Percentiles rank a stretch among this genome's conserved stretches.
Evolutionary conservation across 2,888 invertebrate genomes (phyloP).

Genomic region (Entomobrya multifasciata): DNA sequence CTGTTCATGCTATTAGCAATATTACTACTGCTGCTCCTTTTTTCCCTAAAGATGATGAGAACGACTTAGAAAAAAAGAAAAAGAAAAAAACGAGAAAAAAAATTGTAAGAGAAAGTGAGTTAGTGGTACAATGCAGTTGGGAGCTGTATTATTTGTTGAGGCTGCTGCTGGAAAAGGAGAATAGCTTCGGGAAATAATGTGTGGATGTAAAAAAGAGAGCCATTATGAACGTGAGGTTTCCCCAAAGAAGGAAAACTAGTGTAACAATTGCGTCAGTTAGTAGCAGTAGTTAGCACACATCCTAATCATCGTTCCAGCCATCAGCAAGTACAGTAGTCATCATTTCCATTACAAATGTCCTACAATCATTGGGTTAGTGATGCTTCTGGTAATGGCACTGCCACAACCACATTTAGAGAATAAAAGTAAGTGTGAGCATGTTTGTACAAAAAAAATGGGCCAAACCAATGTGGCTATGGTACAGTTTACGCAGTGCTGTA

Average conservation of each 20-base stretch:
- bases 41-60: no score
- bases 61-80: background rate
- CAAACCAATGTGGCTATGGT: background rate
- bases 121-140: constrained; percentile 61
- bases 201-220: background rate
- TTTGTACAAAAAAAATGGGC: no score
- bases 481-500: constrained; percentile 9
- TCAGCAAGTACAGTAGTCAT: constrained; percentile 27
- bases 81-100: no score
- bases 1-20: constrained; percentile 30
- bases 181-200: constrained; percentile 18
- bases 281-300: constrained; percentile 47
- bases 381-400: constrained; percentile 24
- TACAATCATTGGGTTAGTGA: background rate
- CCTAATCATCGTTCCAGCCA: background rate
- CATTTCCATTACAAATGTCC: constrained; percentile 62
- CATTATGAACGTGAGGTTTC: constrained; percentile 29
- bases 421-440: constrained; percentile 4
- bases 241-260: no score
- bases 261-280: constrained; percentile 27
- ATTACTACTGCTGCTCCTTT: constrained; percentile 9
- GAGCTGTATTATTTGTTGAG: constrained; percentile 50
- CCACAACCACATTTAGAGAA: background rate
- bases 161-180: background rate
- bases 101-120: constrained; percentile 62